These are phyloP conservation scores for Metaphire vulgaris DNA, from an alignment of 1,140 invertebrate genomes.

Conservation along the genomic window DNA sequence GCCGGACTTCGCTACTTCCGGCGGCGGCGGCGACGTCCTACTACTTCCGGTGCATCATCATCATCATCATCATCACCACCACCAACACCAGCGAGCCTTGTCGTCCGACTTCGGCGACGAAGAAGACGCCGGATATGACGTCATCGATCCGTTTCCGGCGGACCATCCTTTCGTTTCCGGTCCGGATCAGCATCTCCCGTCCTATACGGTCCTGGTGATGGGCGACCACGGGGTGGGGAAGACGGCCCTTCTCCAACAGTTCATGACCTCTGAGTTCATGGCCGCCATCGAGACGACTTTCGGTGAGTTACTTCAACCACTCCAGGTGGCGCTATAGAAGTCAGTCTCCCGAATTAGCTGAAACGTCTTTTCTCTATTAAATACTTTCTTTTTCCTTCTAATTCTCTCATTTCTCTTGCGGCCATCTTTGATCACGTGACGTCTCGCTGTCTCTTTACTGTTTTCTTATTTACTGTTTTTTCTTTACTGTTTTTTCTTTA, in stretches of 20 bases:
- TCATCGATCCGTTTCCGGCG: not conserved
- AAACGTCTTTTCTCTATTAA: too few species aligned
- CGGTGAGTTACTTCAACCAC: slow-evolving; percentile 38
- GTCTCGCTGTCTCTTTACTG: too few species aligned
- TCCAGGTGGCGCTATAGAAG: too few species aligned
- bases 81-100: too few species aligned
- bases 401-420: too few species aligned
- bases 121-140: not conserved
- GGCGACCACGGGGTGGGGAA: slow-evolving; percentile 81
- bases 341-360: too few species aligned
- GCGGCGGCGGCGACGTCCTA: not conserved
- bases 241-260: slow-evolving; percentile 78
- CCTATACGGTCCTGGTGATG: slow-evolving; percentile 64
- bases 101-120: not conserved
- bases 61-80: not conserved
- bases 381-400: too few species aligned
- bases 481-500: too few species aligned
- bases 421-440: too few species aligned
- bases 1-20: not conserved
- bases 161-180: not conserved
- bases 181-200: not conserved
- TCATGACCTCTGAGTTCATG: slow-evolving; percentile 90
- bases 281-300: slow-evolving; percentile 72
- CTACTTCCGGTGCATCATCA: not conserved
- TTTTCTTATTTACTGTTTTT: too few species aligned